Evolutionary conservation across 2,113 vertebrate species (phyloP).

Genomic region (Donacobius atricapilla): DNA sequence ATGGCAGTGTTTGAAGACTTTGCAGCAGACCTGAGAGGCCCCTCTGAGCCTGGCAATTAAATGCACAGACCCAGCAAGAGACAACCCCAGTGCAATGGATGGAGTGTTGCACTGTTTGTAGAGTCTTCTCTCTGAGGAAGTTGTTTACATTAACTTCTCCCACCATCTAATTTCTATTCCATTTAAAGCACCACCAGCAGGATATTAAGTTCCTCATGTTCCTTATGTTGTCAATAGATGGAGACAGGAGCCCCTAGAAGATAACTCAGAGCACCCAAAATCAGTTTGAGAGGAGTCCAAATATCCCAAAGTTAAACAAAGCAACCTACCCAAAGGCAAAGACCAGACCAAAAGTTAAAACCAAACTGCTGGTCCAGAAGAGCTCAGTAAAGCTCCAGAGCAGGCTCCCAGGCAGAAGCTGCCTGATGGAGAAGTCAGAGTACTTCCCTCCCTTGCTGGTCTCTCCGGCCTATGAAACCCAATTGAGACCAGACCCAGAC

Average conservation of each 20-base stretch:
- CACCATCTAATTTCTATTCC: not conserved
- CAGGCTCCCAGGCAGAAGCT: not conserved
- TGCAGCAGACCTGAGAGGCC: not conserved
- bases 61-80: not conserved
- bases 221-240: not conserved
- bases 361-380: not conserved
- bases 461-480: not conserved
- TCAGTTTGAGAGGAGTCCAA: not conserved
- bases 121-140: not conserved
- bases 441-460: not conserved
- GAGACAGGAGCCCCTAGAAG: not conserved
- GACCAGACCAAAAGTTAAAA: not conserved
- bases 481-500: not conserved
- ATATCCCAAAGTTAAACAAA: not conserved
- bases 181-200: not conserved
- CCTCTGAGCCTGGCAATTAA: not conserved
- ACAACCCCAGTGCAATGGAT: not conserved
- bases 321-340: not conserved
- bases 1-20: not conserved
- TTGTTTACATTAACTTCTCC: not conserved
- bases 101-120: not conserved
- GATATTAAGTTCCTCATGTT: not conserved
- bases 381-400: not conserved
- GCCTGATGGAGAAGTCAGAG: not conserved
- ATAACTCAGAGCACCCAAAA: not conserved